These are phyloP conservation scores for Tetragnatha versicolor DNA, from an alignment of 1,140 invertebrate genomes.

Conservation along the genomic window DNA sequence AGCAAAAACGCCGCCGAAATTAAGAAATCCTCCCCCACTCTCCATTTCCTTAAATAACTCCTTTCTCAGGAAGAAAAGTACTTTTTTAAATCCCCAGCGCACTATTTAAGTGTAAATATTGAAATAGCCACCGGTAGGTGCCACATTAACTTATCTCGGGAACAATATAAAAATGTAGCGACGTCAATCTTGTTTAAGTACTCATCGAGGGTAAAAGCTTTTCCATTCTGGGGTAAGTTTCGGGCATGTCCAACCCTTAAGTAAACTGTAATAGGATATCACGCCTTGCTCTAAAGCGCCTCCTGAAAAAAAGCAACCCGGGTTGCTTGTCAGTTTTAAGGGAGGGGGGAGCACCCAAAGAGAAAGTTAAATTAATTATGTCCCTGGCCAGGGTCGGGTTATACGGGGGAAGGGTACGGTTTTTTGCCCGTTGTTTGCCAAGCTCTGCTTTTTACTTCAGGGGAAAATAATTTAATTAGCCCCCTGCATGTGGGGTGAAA, in stretches of 20 bases:
- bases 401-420: background rate
- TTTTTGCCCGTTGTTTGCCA: background rate
- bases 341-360: background rate
- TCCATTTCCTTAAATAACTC: too few species aligned
- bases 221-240: background rate
- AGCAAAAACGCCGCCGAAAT: too few species aligned
- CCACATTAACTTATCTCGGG: background rate
- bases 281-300: background rate
- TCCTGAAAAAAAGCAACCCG: background rate
- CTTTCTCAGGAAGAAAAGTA: too few species aligned
- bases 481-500: too few species aligned
- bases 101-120: too few species aligned
- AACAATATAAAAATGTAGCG: background rate
- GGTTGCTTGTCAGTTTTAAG: background rate
- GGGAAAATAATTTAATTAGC: background rate
- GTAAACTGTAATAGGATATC: constrained; percentile 18
- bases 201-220: constrained; percentile 4
- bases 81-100: too few species aligned
- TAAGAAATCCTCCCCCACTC: too few species aligned
- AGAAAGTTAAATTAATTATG: constrained; percentile 22
- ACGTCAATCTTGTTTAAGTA: constrained; percentile 17
- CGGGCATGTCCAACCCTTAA: background rate
- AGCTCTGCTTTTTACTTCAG: background rate
- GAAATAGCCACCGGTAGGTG: background rate
- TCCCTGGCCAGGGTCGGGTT: background rate